These are phyloP conservation scores for Phylloscopus collybita DNA, from an alignment of 2,797 vertebrate genomes.

Conservation along the genomic window DNA sequence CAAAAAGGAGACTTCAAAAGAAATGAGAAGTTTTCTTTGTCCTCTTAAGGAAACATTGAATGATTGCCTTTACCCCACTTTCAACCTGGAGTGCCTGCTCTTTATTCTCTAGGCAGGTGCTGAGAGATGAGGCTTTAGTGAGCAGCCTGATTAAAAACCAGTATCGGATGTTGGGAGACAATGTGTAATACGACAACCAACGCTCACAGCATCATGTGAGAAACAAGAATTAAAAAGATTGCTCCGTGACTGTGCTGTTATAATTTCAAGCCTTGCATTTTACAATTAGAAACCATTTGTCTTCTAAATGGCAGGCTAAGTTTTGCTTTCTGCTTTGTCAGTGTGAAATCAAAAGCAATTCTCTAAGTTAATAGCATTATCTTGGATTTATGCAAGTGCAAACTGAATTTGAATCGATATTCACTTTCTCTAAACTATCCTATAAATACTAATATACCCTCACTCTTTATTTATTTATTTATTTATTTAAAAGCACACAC, in stretches of 20 bases:
- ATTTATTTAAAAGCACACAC: not conserved
- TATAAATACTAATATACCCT: not conserved
- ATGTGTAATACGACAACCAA: constrained; percentile 23
- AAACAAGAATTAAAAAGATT: not conserved
- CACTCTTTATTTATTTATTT: not conserved
- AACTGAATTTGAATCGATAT: not conserved
- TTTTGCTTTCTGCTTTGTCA: constrained; percentile 8
- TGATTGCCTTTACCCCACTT: not conserved
- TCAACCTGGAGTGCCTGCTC: not conserved
- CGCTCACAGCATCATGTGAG: not conserved
- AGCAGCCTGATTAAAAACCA: constrained; percentile 24
- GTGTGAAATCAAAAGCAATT: constrained; percentile 15
- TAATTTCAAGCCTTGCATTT: constrained; percentile 1
- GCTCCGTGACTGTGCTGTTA: not conserved
- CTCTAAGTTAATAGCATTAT: not conserved
- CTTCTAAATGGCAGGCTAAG: constrained; percentile 6
- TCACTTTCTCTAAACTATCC: not conserved
- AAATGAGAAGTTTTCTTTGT: constrained; percentile 25
- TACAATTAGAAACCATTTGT: not conserved
- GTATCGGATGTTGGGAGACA: constrained; percentile 22
- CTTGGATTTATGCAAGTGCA: not conserved
- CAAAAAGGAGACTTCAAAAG: not conserved
- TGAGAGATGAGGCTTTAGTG: constrained; percentile 37
- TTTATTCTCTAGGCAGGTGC: constrained; percentile 29
- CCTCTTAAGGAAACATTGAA: not conserved